Evolutionary conservation across 2,888 invertebrate species (phyloP).

Genomic region (Thymelicus acteon): DNA sequence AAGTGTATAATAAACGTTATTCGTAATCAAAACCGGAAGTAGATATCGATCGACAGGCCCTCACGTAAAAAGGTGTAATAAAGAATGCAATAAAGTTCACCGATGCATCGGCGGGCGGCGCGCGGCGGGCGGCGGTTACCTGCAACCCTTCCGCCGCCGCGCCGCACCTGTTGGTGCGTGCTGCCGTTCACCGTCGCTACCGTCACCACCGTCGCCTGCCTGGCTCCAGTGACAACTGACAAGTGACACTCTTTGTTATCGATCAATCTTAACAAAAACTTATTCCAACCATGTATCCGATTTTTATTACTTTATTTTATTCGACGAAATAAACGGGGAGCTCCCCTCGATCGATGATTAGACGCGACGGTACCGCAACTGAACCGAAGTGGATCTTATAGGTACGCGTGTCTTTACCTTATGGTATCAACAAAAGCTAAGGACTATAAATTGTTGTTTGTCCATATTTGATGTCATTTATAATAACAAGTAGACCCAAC

Average conservation of each 20-base stretch:
- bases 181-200: too few relatives aligned
- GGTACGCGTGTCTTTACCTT: too few relatives aligned
- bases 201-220: too few relatives aligned
- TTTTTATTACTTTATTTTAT: too few relatives aligned
- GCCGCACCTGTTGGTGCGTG: conserved; percentile 6
- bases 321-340: background rate
- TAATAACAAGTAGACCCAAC: too few relatives aligned
- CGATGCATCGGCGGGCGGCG: conserved; percentile 6
- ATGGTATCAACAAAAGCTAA: too few relatives aligned
- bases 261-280: conserved; percentile 8
- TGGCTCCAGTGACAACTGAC: background rate
- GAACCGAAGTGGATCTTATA: too few relatives aligned
- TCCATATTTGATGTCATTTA: too few relatives aligned
- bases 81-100: conserved; percentile 32
- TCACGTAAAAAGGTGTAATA: conserved; percentile 7
- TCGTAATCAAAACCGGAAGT: conserved; percentile 29
- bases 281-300: too few relatives aligned
- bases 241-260: conserved; percentile 18
- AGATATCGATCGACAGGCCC: conserved; percentile 23
- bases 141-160: conserved; percentile 15
- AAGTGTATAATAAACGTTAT: background rate
- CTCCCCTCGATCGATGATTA: background rate
- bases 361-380: too few relatives aligned
- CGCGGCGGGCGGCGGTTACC: background rate
- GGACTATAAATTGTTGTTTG: too few relatives aligned